phyloP scores from a whole-genome alignment of 2,113 vertebrate species.

The Eonycteris spelaea region DNA sequence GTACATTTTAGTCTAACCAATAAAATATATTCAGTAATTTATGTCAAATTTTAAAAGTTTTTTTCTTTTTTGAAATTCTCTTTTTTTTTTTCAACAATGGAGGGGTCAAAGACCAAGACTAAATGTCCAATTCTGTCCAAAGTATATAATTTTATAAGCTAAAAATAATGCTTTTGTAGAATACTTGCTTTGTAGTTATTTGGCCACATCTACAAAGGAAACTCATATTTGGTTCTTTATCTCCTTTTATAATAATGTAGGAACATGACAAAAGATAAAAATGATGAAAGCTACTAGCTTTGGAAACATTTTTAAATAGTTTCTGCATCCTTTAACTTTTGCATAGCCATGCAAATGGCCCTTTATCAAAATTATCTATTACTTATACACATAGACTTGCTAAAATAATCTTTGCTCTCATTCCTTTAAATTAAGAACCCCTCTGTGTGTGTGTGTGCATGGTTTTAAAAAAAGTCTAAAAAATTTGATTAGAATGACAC shows the following conservation, averaged over 20 bases:
- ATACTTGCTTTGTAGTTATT: neutral
- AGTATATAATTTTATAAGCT: neutral
- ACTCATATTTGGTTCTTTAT: neutral
- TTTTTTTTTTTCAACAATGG: neutral
- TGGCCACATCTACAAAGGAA: neutral
- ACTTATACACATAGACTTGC: neutral
- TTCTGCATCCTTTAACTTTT: neutral
- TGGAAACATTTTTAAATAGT: conserved; percentile 6
- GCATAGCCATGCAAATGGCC: neutral
- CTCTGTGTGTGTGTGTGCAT: neutral
- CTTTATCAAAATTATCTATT: neutral
- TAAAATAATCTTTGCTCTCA: neutral
- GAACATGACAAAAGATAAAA: neutral
- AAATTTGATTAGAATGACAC: neutral
- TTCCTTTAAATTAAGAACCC: neutral
- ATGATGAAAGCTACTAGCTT: neutral
- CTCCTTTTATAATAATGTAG: neutral
- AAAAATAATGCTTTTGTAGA: neutral
- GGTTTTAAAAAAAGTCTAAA: neutral
- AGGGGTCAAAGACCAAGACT: neutral
- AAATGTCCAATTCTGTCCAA: neutral
- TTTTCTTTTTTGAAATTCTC: neutral
- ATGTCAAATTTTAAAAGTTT: neutral
- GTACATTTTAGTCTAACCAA: neutral
- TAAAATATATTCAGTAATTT: neutral